Evolutionary conservation across 2,888 invertebrate genomes (phyloP).

Genomic region (Caenorhabditis becei): DNA sequence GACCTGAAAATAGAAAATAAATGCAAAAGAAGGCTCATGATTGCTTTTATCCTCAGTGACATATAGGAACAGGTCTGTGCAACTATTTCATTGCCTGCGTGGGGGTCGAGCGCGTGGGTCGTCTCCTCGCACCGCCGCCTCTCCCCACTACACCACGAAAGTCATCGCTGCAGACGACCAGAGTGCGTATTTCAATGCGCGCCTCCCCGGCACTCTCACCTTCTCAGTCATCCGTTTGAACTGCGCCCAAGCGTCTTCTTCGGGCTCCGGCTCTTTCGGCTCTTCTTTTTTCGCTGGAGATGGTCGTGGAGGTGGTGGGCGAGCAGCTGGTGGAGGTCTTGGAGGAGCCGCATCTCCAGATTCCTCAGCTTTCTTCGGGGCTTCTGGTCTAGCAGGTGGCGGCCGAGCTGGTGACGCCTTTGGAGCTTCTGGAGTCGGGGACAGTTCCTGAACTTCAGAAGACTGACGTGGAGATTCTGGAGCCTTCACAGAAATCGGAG

Average conservation of each 20-base stretch:
- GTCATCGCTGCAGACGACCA: background rate
- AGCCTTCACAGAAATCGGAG: constrained; percentile 19
- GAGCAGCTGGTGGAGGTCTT: constrained; percentile 63
- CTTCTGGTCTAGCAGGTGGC: constrained; percentile 66
- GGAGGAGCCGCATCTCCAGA: constrained; percentile 54
- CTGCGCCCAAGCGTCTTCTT: constrained; percentile 80
- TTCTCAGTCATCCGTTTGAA: constrained; percentile 81
- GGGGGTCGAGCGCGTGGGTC: constrained; percentile 27
- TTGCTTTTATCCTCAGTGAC: constrained; percentile 60
- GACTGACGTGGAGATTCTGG: background rate
- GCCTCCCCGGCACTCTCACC: constrained; percentile 50
- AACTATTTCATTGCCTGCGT: constrained; percentile 60
- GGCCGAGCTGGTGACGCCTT: constrained; percentile 52
- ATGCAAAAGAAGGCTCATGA: constrained; percentile 62
- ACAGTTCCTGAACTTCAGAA: constrained; percentile 23
- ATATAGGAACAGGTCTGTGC: constrained; percentile 66
- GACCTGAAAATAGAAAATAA: constrained; percentile 58
- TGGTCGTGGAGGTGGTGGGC: constrained; percentile 71
- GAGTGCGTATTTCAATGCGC: background rate
- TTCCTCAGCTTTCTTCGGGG: constrained; percentile 52
- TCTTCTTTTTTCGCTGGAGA: constrained; percentile 53
- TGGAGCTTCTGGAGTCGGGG: constrained; percentile 35
- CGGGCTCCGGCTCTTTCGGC: constrained; percentile 68
- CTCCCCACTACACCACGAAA: constrained; percentile 49
- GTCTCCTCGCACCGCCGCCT: background rate